Evolutionary conservation across 2,888 invertebrate genomes (phyloP), one percentile per base, ranked within the genome.

Genomic region (Hirudinaria manillensis): DNA sequence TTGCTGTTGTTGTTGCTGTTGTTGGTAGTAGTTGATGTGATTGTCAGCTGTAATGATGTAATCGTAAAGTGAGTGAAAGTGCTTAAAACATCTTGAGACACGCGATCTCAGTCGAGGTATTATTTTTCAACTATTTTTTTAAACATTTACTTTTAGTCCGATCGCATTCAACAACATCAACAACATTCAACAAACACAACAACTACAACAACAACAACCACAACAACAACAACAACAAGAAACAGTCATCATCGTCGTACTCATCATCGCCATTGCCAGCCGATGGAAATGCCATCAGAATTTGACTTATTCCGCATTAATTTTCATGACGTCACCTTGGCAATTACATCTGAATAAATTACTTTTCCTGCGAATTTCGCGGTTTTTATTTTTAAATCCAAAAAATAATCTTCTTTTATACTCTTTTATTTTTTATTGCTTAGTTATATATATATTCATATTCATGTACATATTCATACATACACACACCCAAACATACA

Each of bases 151-250:
- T 45, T 45, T 45, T 45, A 3, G 10, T 36, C 36, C 36, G 10
- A 6, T 36, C 10, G 3, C 4, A 36, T 36, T 36, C 36, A 36
- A 36, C 3, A 6, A 6, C 36, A 10, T 36, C 36, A 36, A 36
- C 36, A 36, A 36, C 3, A 36, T 6, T 6, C 36, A 36, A 36
- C 36, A 36, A 36, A 6, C 36, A 36, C 27, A n/a, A 56, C 27
- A n/a, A 56, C 3, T 24, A 56, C 61, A 56, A 4, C 61, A 6
- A 6, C 61, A 36, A 6, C 36, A 45, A 19, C 55, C 56, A 65
- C 38, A 36, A 36, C 65, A 66, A 36, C 36, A 66, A n/a, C 65
- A 66, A 21, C 65, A 73, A 34, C 36, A 4, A 73, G 27, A 4
- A n/a, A 73, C 55, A 4, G 55, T 34, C 32, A 75, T 70, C 34